These are phyloP conservation scores for Ochropleura leucogaster DNA, from an alignment of 2,888 invertebrate genomes.

Conservation along the genomic window DNA sequence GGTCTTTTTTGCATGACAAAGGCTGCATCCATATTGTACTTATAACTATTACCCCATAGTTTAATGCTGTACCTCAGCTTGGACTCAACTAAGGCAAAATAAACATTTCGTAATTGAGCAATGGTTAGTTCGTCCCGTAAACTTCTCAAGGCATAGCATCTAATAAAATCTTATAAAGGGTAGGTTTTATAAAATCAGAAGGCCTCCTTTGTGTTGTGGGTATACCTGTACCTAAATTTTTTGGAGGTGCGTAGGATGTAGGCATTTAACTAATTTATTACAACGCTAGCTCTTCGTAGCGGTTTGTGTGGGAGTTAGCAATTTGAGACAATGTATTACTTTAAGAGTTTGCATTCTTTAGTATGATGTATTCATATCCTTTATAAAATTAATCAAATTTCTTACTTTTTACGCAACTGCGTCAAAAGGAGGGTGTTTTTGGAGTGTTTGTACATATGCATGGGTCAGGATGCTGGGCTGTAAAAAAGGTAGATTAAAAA, in stretches of 20 bases:
- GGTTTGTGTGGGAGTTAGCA: constrained; percentile 21
- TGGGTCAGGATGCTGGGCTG: no score
- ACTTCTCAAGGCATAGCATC: no score
- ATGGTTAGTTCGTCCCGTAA: no score
- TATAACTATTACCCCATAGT: no score
- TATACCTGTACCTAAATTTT: constrained; percentile 14
- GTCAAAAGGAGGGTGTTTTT: no score
- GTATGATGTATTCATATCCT: background rate
- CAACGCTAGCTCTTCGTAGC: constrained; percentile 15
- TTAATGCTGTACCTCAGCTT: no score
- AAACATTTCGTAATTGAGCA: no score
- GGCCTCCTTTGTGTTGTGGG: constrained; percentile 21
- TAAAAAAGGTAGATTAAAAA: no score
- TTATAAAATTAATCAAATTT: background rate
- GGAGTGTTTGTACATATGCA: no score
- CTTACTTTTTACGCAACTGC: background rate
- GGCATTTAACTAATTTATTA: constrained; percentile 41
- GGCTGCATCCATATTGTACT: no score
- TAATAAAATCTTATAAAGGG: constrained; percentile 2
- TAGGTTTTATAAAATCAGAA: background rate
- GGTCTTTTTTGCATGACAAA: no score
- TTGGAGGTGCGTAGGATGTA: constrained; percentile 18
- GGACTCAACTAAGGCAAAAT: no score
- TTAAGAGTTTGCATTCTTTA: constrained; percentile 1
- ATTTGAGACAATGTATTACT: constrained; percentile 25